Evolutionary conservation across 2,888 invertebrate species (phyloP).

Genomic region (Petrophora chlorosata): DNA sequence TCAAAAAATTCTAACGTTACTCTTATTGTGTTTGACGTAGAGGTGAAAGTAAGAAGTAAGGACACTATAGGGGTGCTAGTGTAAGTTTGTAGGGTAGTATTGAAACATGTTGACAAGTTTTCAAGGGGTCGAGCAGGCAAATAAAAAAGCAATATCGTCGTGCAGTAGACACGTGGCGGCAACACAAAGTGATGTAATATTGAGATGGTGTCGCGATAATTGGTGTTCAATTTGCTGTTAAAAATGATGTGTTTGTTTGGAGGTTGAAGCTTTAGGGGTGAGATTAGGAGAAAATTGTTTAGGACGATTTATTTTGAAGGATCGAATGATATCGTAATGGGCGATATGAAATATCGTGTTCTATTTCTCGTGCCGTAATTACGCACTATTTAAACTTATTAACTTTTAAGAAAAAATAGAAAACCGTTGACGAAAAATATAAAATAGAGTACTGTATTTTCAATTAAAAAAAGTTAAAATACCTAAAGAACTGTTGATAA

Average conservation of each 20-base stretch:
- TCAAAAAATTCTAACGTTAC: not conserved
- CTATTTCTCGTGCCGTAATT: too few species aligned
- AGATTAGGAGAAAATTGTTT: not conserved
- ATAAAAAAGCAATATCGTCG: slow-evolving; percentile 78
- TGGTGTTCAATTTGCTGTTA: slow-evolving; percentile 69
- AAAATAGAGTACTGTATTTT: too few species aligned
- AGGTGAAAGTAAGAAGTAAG: slow-evolving; percentile 6
- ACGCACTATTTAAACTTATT: too few species aligned
- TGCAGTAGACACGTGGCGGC: slow-evolving; percentile 65
- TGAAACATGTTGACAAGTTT: slow-evolving; percentile 79
- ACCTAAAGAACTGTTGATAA: too few species aligned
- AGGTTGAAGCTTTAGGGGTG: slow-evolving; percentile 17
- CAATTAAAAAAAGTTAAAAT: too few species aligned
- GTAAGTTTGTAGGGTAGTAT: slow-evolving; percentile 34
- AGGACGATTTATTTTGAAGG: not conserved
- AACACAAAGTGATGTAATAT: slow-evolving; percentile 59
- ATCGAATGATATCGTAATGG: too few species aligned
- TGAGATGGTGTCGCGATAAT: slow-evolving; percentile 77
- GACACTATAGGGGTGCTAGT: not conserved
- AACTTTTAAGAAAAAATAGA: too few species aligned
- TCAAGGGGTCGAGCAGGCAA: slow-evolving; percentile 69
- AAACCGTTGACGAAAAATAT: too few species aligned
- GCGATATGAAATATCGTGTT: too few species aligned
- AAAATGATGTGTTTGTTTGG: slow-evolving; percentile 35
- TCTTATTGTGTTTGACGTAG: not conserved